Conservation (phyloP, 2,888 invertebrate species). For the Embidobia sp. region DNA sequence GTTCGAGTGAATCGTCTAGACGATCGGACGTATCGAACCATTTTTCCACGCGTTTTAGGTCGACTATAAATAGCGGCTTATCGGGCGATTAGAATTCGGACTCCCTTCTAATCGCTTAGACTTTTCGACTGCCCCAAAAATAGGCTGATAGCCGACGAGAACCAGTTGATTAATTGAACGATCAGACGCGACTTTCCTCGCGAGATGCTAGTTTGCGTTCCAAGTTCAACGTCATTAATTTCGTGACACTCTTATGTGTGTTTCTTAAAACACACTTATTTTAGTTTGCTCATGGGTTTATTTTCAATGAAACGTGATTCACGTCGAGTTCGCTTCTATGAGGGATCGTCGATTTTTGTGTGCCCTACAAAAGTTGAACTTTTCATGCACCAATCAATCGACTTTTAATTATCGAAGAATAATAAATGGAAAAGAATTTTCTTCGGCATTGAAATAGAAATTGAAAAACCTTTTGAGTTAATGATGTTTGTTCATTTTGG, state of each 20-base stretch:
- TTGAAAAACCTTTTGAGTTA: too few relatives aligned
- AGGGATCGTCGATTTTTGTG: too few relatives aligned
- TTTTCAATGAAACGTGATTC: slow-evolving; percentile 49
- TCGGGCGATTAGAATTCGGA: slow-evolving; percentile 19
- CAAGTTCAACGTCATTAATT: slow-evolving; percentile 37
- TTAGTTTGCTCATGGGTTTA: slow-evolving; percentile 47
- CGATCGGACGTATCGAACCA: slow-evolving; percentile 52
- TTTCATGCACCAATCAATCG: too few relatives aligned
- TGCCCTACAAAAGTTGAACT: too few relatives aligned
- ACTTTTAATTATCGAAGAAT: too few relatives aligned
- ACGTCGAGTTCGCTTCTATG: slow-evolving; percentile 13
- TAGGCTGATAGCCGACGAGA: neutral
- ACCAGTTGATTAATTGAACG: too few relatives aligned
- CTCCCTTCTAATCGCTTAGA: too few relatives aligned
- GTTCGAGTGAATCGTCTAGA: slow-evolving; percentile 54
- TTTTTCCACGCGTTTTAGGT: slow-evolving; percentile 47
- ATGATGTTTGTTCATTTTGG: too few relatives aligned
- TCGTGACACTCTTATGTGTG: slow-evolving; percentile 15
- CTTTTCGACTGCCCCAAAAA: slow-evolving; percentile 1
- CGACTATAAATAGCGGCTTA: slow-evolving; percentile 42
- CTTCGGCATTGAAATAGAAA: too few relatives aligned
- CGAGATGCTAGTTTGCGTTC: neutral
- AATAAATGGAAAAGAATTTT: too few relatives aligned
- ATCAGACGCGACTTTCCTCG: neutral
- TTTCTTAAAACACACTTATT: slow-evolving; percentile 43